Evolutionary conservation across 2,113 vertebrate genomes (phyloP).

Genomic region (Hylia prasina): DNA sequence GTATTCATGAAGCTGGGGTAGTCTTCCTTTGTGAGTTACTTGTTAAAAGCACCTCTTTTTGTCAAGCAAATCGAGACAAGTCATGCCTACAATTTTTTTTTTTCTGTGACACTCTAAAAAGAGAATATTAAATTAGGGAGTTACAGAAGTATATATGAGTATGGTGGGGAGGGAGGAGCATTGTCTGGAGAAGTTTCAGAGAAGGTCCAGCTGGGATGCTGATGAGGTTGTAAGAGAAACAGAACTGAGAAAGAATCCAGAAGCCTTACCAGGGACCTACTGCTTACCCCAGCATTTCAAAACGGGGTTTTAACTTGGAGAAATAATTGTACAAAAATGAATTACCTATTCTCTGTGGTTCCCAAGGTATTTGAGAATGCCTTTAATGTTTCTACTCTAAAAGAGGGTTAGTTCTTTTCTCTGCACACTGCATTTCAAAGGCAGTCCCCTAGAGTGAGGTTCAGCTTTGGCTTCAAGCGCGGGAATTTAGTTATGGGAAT

Average conservation of each 20-base stretch:
- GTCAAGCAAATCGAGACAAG: neutral
- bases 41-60: neutral
- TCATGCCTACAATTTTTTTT: neutral
- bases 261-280: neutral
- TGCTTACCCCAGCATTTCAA: neutral
- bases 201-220: neutral
- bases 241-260: neutral
- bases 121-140: neutral
- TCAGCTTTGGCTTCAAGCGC: conserved; percentile 30
- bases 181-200: neutral
- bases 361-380: conserved; percentile 21
- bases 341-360: conserved; percentile 6
- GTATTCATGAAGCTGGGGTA: neutral
- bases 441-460: conserved; percentile 26
- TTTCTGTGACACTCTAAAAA: neutral
- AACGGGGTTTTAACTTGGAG: neutral
- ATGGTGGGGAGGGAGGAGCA: neutral
- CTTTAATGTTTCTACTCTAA: conserved; percentile 33
- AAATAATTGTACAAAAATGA: conserved; percentile 25
- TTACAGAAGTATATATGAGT: neutral
- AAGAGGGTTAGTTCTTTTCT: conserved; percentile 34
- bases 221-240: neutral
- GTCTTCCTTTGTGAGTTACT: neutral
- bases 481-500: neutral
- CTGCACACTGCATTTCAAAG: conserved; percentile 45